Base-by-base conservation (phyloP, 2,888 invertebrate species). In the Monopis laevigella region DNA sequence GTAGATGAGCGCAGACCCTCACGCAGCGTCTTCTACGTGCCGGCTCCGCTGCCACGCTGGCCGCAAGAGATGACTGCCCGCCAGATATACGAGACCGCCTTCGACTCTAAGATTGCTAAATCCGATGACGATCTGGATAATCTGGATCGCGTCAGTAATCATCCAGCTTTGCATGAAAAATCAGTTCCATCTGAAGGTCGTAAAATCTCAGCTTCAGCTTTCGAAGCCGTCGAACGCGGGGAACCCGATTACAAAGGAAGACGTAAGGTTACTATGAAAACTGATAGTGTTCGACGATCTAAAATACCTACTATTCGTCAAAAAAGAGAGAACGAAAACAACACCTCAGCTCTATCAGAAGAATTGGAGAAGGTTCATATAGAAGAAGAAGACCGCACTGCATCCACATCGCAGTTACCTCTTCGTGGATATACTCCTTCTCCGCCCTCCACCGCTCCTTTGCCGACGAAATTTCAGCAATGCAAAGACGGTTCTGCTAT, bases 31-130 rank as follows among this genome's bases (percentile, higher is more conserved):
- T 86, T 86, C 72, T 86, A 86, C 68, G 86, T 88, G 62, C 87
- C 86, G 58, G 86, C 87, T 56, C 85, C 86, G 50, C 78, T 87
- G 65, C 84, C 86, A 55, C 82, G 87, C 65, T 86, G 83, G 71
- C 78, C 82, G 59, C 78, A 72, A 73, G 84, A 83, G 58, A 83
- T 83, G 75, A 83, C 83, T 53, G 75, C 82, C 65, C 85, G 90
- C 56, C 90, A 90, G 71, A 85, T 93, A 42, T 93, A 93, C 67
- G 93, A 93, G 73, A 93, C 93, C 43, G 93, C 93, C 44, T 93
- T 93, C 68, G 93, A 93, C 70, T 92, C 92, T 68, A 91, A 91
- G 70, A 87, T 92, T 56, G 88, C 88, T 59, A 88, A 89, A 49
- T 92, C 92, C 6, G 88, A 89, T 53, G 88, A 89, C 64, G 89